A percentile compares a stretch with the other conserved stretches of the same genome.
These are phyloP conservation scores for Notechis scutatus DNA, from an alignment of 2,113 vertebrate species.

Conservation along the genomic window DNA sequence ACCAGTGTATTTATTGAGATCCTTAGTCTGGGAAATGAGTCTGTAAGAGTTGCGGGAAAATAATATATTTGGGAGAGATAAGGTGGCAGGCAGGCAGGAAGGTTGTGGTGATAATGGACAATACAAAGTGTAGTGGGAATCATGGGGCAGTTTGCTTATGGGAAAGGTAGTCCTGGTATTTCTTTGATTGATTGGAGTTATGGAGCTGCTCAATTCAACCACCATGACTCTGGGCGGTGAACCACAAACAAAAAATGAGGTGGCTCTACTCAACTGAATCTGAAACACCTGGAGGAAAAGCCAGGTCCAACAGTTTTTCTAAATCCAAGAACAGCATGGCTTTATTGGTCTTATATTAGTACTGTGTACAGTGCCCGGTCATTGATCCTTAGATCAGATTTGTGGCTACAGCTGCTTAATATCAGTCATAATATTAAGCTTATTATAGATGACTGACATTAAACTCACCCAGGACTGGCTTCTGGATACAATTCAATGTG, in stretches of 20 bases:
- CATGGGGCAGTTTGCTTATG: neutral
- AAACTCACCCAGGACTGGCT: neutral
- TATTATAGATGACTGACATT: neutral
- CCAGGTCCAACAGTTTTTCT: neutral
- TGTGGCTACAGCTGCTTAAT: neutral
- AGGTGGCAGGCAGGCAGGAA: neutral
- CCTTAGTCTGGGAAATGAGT: neutral
- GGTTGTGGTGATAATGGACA: neutral
- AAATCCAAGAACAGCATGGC: neutral
- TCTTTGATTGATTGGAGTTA: neutral
- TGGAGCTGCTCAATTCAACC: neutral
- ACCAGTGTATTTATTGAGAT: neutral
- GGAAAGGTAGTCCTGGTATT: neutral
- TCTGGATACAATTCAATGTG: neutral
- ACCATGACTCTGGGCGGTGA: neutral
- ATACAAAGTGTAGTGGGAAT: neutral
- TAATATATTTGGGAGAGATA: neutral
- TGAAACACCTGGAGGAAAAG: neutral
- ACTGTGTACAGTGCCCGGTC: neutral
- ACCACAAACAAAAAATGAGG: neutral
- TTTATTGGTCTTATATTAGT: neutral
- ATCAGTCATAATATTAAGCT: neutral
- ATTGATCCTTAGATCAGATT: neutral
- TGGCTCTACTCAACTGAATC: neutral
- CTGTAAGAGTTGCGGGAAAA: neutral